Base-by-base conservation (phyloP, 2,888 invertebrate genomes). In the Myopa testacea region DNA sequence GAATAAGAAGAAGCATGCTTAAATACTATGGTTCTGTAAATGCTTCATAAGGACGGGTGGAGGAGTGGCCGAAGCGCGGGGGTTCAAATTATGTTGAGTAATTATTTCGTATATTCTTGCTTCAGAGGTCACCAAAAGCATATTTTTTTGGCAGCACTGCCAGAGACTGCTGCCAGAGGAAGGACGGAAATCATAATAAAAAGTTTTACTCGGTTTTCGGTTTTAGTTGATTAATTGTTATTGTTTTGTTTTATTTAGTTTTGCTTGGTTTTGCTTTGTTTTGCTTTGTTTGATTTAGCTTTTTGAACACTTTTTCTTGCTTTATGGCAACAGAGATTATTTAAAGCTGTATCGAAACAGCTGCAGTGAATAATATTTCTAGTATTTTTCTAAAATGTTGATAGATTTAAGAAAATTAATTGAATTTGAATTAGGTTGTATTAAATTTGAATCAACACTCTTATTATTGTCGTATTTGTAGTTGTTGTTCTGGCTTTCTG, bases 161-260 rank as follows among this genome's bases (percentile, higher is more conserved):
- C 50, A 14, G 2, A 50, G 50, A n/a, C 58, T 6, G 1, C 58
- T n/a, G 4, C 4, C 58, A 10, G 7, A 8, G 62, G 26, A n/a
- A 50, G 50, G 50, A 8, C n/a, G 62, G 62, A 63, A 63, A 26
- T 63, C 62, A 26, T 26, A 63, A 63, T 65, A 38, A 65, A 65
- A 65, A 65, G 37, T 65, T 65, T 12, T 37, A 10, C 12, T 45
- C 45, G 45, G 7, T 62, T 26, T 34, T 62, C 34, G 65, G 16
- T 65, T 65, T 38, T 65, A 37, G 37, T 38, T 38, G 65, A 65
- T 65, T 65, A 38, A 65, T 65, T 65, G 8, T 19, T 63, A 34
- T 63, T 8, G n/a, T 63, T 63, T 63, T 63, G 62, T 34, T 63
- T 63, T 63, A 26, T 3, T 50, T 50, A 1, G 26, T 19, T n/a